Evolutionary conservation across 2,797 vertebrate species (phyloP).

Genomic region (Hafferia zeledoni): DNA sequence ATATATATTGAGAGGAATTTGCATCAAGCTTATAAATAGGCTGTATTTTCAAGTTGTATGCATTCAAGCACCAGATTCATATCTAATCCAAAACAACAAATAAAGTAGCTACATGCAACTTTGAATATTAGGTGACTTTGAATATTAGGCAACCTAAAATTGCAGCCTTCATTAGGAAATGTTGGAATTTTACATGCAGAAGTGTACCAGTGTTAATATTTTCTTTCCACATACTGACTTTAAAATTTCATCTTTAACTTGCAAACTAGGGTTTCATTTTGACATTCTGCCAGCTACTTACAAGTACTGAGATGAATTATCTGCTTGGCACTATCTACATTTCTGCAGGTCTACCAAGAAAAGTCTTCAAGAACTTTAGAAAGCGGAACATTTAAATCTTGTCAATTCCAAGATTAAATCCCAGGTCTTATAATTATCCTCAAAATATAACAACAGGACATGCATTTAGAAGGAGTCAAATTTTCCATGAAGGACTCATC

Average conservation of each 20-base stretch:
- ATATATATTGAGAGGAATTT: not conserved
- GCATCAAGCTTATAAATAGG: not conserved
- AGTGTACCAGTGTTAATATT: fast-evolving
- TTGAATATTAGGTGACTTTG: not conserved
- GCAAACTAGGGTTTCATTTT: not conserved
- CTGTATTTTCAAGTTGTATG: not conserved
- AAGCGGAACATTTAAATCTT: not conserved
- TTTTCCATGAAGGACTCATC: not conserved
- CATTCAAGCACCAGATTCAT: not conserved
- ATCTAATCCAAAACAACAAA: not conserved
- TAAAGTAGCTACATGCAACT: not conserved
- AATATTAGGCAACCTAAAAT: not conserved
- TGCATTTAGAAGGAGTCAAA: not conserved
- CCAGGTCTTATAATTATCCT: not conserved
- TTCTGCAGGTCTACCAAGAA: not conserved
- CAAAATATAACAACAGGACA: not conserved
- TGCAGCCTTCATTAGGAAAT: not conserved
- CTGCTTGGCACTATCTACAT: not conserved
- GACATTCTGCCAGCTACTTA: not conserved
- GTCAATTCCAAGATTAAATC: not conserved
- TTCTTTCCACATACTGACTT: not conserved
- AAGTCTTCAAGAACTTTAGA: not conserved
- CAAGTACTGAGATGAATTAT: not conserved
- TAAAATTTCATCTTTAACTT: not conserved
- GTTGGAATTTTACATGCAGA: not conserved